Base-by-base conservation (phyloP, 2,888 invertebrate species). In the Lottia gigantea region DNA sequence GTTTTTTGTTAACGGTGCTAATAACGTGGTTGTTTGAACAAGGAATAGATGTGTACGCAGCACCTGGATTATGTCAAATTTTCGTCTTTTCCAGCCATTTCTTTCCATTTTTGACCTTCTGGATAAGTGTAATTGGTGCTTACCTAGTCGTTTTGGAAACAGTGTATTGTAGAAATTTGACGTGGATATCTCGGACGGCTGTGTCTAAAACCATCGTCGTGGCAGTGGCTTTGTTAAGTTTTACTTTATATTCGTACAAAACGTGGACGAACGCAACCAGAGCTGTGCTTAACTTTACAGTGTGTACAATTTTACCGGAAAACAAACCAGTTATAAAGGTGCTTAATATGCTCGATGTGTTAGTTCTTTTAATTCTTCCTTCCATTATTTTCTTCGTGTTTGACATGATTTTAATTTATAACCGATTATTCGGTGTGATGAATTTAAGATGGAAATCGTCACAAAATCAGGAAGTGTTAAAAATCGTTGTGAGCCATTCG, bases 61-160 rank as follows among this genome's bases (percentile, higher is more conserved):
- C 75, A 0, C 80, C 83, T 0, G 83, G 83, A 11, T 70, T 83
- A n/a, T 83, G 82, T 66, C 83, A 81, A 64, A 74, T 82, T 64
- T 74, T 77, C 25, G 75, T 81, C 19, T 83, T 81, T 66, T 76
- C 74, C 67, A 82, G 80, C 14, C 81, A 83, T 68, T 82, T 80
- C 70, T 83, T 81, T 66, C 79, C 81, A 0, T 82, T 82, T 65
- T 69, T 83, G 31, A 76, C 81, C 1, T 76, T 81, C 31, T 80
- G 81, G 80, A 64, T 72, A 62, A 77, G 77, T 61, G 72, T 78
- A 45, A 73, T 75, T 12, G 78, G 76, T 11, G 76, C 78, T 31
- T 73, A 76, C 31, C 64, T 81, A 0, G 71, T 80, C 23, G 66
- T 81, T 3, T 74, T 75, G 65, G 78, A 79, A 46, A 73, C 76